Conservation (phyloP, 2,113 vertebrate species). For the Bolborhynchus lineola region DNA sequence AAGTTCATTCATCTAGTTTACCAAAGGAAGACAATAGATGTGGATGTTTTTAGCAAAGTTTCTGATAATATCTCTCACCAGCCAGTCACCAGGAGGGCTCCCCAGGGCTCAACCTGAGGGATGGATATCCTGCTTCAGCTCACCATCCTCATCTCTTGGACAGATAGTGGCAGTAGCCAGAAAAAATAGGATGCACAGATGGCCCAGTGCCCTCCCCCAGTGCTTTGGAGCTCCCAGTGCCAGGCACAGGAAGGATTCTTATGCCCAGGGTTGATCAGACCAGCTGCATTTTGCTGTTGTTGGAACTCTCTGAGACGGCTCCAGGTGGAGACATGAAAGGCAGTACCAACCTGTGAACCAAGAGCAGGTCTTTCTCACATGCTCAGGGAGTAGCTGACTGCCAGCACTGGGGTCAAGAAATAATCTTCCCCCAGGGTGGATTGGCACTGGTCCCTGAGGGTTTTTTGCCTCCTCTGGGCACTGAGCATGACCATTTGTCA, state of each 20-base stretch:
- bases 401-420: neutral
- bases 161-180: neutral
- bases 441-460: neutral
- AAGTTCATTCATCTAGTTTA: neutral
- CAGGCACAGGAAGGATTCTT: neutral
- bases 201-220: neutral
- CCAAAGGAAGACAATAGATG: neutral
- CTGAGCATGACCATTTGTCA: neutral
- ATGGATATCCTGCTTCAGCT: neutral
- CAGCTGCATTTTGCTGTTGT: neutral
- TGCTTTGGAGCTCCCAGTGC: neutral
- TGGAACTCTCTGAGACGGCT: neutral
- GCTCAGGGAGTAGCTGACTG: neutral
- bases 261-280: neutral
- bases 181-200: neutral
- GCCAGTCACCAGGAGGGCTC: neutral
- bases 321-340: neutral
- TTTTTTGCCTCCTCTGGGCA: neutral
- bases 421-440: neutral
- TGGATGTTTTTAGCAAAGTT: neutral
- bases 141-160: neutral
- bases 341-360: neutral
- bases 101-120: neutral
- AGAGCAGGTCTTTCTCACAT: neutral
- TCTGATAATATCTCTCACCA: neutral